These are phyloP conservation scores for Oenanthe melanoleuca DNA, from an alignment of 2,113 vertebrate species.

Conservation along the genomic window DNA sequence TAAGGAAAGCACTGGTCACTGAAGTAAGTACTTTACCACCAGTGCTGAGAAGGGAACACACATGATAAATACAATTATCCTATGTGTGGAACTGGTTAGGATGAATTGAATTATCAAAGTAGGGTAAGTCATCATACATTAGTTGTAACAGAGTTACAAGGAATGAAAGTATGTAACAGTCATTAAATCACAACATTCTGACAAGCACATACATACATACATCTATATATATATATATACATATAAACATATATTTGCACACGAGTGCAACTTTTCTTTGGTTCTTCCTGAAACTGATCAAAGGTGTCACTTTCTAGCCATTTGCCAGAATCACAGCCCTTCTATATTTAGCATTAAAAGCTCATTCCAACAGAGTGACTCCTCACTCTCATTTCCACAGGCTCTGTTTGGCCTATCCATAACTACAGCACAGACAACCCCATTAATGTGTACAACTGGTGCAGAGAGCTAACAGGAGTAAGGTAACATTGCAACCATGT, in stretches of 20 bases:
- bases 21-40: not conserved
- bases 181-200: not conserved
- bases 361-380: constrained; percentile 8
- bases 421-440: not conserved
- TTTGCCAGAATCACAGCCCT: not conserved
- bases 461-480: not conserved
- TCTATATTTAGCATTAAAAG: not conserved
- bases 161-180: not conserved
- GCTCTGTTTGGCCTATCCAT: not conserved
- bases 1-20: not conserved
- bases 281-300: not conserved
- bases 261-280: not conserved
- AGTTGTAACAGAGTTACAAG: not conserved
- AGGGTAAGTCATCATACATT: not conserved
- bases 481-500: not conserved
- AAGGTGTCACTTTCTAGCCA: not conserved
- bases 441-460: not conserved
- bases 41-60: not conserved
- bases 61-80: not conserved
- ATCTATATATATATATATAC: not conserved
- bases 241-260: not conserved
- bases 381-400: not conserved
- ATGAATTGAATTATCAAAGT: not conserved
- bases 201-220: not conserved
- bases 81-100: not conserved